Base-by-base conservation (phyloP, 2,888 invertebrate genomes). In the Acanthosepion lycidas region DNA sequence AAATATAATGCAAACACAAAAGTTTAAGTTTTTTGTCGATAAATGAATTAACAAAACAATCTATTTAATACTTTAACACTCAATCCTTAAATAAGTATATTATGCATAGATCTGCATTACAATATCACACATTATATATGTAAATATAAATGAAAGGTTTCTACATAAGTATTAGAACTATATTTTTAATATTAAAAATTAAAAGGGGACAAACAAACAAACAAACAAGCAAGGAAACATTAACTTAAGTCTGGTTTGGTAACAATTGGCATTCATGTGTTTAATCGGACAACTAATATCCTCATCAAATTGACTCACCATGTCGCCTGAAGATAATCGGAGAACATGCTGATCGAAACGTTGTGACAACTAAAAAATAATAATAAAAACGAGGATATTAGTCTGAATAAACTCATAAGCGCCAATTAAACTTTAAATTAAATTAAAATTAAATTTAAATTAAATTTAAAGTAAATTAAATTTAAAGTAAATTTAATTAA, bases 281-380 rank as follows among this genome's bases (percentile, higher is more conserved):
- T 78, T 78, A 78, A 78, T 78, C 78, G 78, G 78, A 33, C 78
- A 33, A 78, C 78, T 78, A 78, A 78, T 78, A 78, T 78, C 78
- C 78, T 78, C 78, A 78, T 78, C 78, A 78, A 78, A 78, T 78
- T n/a, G 78, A 78, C 78, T 78, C 78, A 78, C 78, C 78, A 78
- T 78, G 78, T 78, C 78, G 78, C 78, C 78, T 78, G 78, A 78
- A 78, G 78, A 78, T 78, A 78, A 78, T 78, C 78, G 78, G 78
- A n/a, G 78, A 78, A 78, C 78, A 78, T 78, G 78, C 78, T 78
- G 78, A 78, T 78, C 78, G 78, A 78, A 78, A 78, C n/a, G 78
- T 78, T 78, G 78, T 78, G 78, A 78, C 78, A 78, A 78, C 78
- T 78, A 78, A 78, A 78, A 78, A 78, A 78, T 78, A 78, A 78